Percentiles rank a stretch among this genome's conserved stretches.
Evolutionary conservation across 2,888 invertebrate species (phyloP).

Genomic region (Aleiodes testaceus): DNA sequence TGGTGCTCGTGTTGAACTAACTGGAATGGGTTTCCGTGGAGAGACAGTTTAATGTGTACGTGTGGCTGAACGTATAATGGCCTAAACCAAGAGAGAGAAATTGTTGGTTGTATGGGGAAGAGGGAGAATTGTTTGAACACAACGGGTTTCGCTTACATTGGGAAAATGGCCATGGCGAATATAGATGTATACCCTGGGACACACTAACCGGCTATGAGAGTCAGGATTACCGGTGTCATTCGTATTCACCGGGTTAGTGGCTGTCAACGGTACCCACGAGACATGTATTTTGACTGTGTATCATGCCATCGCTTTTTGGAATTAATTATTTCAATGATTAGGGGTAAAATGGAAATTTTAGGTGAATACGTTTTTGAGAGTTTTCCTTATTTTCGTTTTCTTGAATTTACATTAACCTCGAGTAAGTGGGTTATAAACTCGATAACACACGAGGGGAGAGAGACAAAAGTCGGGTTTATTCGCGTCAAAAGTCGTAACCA

Average conservation of each 20-base stretch:
- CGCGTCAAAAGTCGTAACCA: conserved; percentile 44
- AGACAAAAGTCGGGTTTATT: background rate
- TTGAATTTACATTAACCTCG: too few species aligned
- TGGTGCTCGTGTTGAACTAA: conserved; percentile 47
- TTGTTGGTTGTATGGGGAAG: conserved; percentile 26
- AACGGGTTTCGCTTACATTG: conserved; percentile 43
- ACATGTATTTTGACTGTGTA: conserved; percentile 17
- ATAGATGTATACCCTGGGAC: conserved; percentile 50
- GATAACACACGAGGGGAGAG: too few species aligned
- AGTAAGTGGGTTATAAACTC: too few species aligned
- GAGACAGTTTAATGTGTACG: conserved; percentile 46
- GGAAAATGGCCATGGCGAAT: conserved; percentile 62
- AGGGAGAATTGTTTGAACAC: conserved; percentile 47
- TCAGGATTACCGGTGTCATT: conserved; percentile 70
- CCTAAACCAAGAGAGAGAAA: conserved; percentile 29
- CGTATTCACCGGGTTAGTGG: conserved; percentile 70
- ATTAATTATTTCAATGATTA: conserved; percentile 13
- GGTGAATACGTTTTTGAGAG: too few species aligned
- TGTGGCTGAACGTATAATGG: conserved; percentile 43
- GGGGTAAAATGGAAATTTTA: too few species aligned
- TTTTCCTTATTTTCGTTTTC: too few species aligned
- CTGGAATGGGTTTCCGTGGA: conserved; percentile 47
- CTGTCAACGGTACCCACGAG: conserved; percentile 64
- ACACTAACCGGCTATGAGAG: conserved; percentile 66
- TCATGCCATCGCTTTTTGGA: conserved; percentile 29